Evolutionary conservation across 2,113 vertebrate genomes (phyloP), one percentile per base, ranked within the genome.

Genomic region (Polypterus bichir): DNA sequence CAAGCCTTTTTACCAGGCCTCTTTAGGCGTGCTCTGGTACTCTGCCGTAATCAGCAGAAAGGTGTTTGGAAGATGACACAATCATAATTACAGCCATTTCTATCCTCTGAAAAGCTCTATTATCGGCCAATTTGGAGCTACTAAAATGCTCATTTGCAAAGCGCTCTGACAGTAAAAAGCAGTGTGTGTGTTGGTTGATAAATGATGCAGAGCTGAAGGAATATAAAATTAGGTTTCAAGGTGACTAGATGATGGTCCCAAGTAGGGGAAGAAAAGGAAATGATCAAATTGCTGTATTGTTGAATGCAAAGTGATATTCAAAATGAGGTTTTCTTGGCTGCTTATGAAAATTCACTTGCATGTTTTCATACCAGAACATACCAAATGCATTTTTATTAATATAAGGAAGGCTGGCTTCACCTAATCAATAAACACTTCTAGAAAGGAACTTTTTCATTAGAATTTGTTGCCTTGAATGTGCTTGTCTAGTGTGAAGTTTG

Each of bases 51-150:
- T 65, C 27, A 51, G 58, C 54, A 4, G 0, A 0, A 44, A 55
- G 4, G 62, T 52, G 8, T 9, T 59, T 1, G 52, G 56, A 62
- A 63, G n/a, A 64, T 52, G 44, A 6, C 65, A 64, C 0, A 6
- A 45, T 56, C 62, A 3, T 65, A 58, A 70, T 8, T 70, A 64
- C 66, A 66, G 66, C 72, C 62, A 64, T 74, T 64, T 65, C 49
- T 75, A 68, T 69, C 68, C 69, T 67, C 69, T 73, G 2, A 72
- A 73, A 44, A 47, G 48, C 49, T 51, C 73, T 51, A 7, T 73
- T 71, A 70, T 62, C 59, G 45, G 66, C 72, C 69, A 45, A 4
- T 72, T 72, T 64, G 61, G 67, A 73, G 61, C 60, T 64, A 69
- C 78, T 71, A 63, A 48, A 49, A 63, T n/a, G 62, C 54, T 63